These are phyloP conservation scores for Tineola bisselliella DNA, from an alignment of 2,888 invertebrate species.

Conservation along the genomic window DNA sequence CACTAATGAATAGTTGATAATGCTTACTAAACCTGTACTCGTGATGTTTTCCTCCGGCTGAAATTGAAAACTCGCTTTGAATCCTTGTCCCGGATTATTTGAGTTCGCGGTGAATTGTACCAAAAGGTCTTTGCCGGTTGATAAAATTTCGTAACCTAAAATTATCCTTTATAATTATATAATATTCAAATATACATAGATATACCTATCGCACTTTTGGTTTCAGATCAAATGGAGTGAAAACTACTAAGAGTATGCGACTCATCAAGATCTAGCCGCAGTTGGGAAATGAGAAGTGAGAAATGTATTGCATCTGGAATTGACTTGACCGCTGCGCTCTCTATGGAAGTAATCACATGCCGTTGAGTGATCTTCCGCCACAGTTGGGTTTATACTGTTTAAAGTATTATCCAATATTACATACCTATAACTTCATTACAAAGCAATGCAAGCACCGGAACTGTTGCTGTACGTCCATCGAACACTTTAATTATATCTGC, in stretches of 20 bases:
- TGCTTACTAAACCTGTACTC: slow-evolving; percentile 60
- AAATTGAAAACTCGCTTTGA: slow-evolving; percentile 80
- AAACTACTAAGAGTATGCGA: too few relatives aligned
- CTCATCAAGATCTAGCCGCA: too few relatives aligned
- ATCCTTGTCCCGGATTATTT: slow-evolving; percentile 79
- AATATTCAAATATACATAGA: too few relatives aligned
- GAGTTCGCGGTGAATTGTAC: slow-evolving; percentile 88
- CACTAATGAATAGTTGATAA: slow-evolving; percentile 15
- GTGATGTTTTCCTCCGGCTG: slow-evolving; percentile 66
- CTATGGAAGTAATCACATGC: too few relatives aligned
- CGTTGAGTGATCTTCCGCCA: too few relatives aligned
- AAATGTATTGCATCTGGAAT: too few relatives aligned
- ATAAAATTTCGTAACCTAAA: slow-evolving; percentile 78
- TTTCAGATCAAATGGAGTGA: too few relatives aligned
- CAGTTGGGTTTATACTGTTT: too few relatives aligned
- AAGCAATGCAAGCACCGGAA: slow-evolving; percentile 81
- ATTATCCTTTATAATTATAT: neutral
- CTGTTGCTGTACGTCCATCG: slow-evolving; percentile 77
- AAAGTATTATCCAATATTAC: too few relatives aligned
- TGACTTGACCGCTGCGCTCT: too few relatives aligned
- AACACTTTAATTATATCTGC: slow-evolving; percentile 87
- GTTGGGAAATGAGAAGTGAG: too few relatives aligned
- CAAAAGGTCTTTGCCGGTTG: slow-evolving; percentile 81
- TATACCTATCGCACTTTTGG: too few relatives aligned
- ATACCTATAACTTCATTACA: slow-evolving; percentile 78